These are phyloP conservation scores for Neomonachus schauinslandi DNA, from an alignment of 2,113 vertebrate species.

Conservation along the genomic window DNA sequence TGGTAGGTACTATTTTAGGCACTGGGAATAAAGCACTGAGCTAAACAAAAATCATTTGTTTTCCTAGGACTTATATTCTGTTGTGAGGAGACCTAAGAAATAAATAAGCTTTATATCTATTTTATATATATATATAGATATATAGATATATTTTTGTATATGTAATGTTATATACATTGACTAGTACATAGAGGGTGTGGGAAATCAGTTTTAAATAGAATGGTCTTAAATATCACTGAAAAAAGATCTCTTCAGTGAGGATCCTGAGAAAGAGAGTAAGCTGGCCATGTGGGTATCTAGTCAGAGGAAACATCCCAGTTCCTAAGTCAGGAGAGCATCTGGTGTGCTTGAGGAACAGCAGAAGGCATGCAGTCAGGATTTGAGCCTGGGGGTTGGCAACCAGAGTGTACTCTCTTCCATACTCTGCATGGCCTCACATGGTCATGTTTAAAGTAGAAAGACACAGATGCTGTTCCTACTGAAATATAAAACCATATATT, in stretches of 20 bases:
- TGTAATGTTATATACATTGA: not conserved
- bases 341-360: not conserved
- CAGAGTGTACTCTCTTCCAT: accelerated
- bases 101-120: not conserved
- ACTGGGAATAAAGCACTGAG: not conserved
- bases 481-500: not conserved
- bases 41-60: not conserved
- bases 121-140: not conserved
- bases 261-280: not conserved
- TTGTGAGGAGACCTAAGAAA: not conserved
- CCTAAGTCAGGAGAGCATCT: not conserved
- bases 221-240: not conserved
- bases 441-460: not conserved
- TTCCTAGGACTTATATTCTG: not conserved
- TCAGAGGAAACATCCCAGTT: not conserved
- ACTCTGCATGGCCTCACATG: not conserved
- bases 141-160: not conserved
- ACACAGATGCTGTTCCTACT: not conserved
- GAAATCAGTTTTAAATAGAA: not conserved
- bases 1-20: not conserved
- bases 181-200: not conserved
- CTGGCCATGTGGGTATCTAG: not conserved
- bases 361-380: not conserved
- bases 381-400: not conserved
- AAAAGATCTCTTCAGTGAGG: not conserved